Evolutionary conservation across 2,888 invertebrate genomes (phyloP).

Genomic region (Sinotaia quadrata): DNA sequence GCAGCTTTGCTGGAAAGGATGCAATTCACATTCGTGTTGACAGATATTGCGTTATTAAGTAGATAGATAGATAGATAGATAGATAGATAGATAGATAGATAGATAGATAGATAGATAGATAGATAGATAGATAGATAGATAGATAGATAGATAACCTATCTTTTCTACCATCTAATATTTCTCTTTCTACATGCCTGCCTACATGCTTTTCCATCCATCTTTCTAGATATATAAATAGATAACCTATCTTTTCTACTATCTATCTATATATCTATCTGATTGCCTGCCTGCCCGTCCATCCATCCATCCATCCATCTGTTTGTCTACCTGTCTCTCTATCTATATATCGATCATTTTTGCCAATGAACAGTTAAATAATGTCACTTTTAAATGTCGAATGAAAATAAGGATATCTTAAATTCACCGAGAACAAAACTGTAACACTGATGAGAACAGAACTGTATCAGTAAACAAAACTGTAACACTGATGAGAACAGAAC

Average conservation of each 20-base stretch:
- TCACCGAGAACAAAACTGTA: too few relatives aligned
- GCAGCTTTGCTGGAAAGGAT: too few relatives aligned
- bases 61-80: not conserved
- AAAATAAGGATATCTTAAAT: too few relatives aligned
- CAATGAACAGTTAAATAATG: too few relatives aligned
- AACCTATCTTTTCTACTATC: not conserved
- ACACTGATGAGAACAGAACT: too few relatives aligned
- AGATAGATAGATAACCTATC: not conserved
- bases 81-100: slow-evolving; percentile 3
- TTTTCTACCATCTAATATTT: not conserved
- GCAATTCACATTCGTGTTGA: too few relatives aligned
- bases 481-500: too few relatives aligned
- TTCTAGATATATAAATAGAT: not conserved
- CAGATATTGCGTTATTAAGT: not conserved
- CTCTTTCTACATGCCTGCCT: not conserved
- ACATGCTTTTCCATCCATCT: not conserved
- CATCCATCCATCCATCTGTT: not conserved
- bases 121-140: not conserved
- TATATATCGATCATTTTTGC: not conserved
- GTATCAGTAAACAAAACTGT: too few relatives aligned
- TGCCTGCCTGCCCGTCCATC: not conserved
- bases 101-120: slow-evolving; percentile 3
- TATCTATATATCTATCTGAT: not conserved
- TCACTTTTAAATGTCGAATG: too few relatives aligned
- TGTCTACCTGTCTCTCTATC: slow-evolving; percentile 6